These are phyloP conservation scores for Myripristis murdjan DNA, from an alignment of 2,797 vertebrate genomes.

Conservation along the genomic window DNA sequence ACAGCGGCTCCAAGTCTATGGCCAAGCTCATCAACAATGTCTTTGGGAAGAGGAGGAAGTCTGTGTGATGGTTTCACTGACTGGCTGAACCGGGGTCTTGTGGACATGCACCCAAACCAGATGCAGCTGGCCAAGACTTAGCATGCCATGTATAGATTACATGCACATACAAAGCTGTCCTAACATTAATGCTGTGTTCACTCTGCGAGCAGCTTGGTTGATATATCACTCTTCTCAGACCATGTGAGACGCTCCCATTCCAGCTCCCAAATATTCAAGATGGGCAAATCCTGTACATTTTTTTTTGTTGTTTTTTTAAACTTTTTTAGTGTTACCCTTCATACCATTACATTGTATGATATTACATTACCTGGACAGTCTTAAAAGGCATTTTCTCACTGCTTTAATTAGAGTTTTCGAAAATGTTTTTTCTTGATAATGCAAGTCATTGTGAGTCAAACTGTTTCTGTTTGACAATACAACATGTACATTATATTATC, in stretches of 20 bases:
- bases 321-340: too few species aligned
- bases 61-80: conserved; percentile 73
- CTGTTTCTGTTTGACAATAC: background rate
- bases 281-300: too few species aligned
- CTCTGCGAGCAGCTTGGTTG: background rate
- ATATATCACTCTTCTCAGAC: too few species aligned
- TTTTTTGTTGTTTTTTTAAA: too few species aligned
- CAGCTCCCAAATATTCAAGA: too few species aligned
- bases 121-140: conserved; percentile 4
- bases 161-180: background rate
- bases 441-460: background rate
- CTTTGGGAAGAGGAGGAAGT: conserved; percentile 88
- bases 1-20: conserved; percentile 88
- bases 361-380: too few species aligned
- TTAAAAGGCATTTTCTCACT: too few species aligned
- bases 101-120: background rate
- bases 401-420: background rate
- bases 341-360: too few species aligned
- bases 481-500: background rate
- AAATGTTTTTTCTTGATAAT: background rate
- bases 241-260: background rate
- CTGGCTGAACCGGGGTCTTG: conserved; percentile 4
- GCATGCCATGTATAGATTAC: conserved; percentile 5
- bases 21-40: conserved; percentile 88
- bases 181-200: background rate